Conservation (phyloP, 1,140 invertebrate genomes). For the Periplaneta americana region DNA sequence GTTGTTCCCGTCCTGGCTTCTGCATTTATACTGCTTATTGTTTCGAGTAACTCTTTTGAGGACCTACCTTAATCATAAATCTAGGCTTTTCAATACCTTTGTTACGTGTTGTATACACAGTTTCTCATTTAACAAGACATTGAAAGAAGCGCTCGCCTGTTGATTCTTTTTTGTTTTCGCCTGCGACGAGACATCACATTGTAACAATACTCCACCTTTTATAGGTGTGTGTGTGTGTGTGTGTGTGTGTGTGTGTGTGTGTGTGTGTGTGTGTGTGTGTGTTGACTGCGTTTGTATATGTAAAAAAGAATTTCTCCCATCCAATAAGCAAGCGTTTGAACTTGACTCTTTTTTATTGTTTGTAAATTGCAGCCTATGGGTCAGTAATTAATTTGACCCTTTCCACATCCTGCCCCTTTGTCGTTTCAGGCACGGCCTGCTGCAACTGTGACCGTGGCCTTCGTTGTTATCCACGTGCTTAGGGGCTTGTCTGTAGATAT, state of each 20-base stretch:
- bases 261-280: too few species aligned
- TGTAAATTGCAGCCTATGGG: conserved; percentile 8
- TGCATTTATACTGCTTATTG: not conserved
- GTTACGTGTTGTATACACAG: not conserved
- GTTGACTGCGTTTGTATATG: not conserved
- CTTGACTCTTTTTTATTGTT: conserved; percentile 1
- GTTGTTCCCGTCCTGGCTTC: not conserved
- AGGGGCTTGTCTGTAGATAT: not conserved
- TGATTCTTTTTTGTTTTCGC: not conserved
- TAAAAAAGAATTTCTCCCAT: not conserved
- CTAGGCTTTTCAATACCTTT: not conserved
- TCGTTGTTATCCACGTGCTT: not conserved
- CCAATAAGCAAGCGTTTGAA: conserved; percentile 3
- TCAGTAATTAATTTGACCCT: conserved; percentile 17
- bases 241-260: too few species aligned
- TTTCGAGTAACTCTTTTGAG: not conserved
- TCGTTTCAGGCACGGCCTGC: not conserved
- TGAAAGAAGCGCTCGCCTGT: not conserved
- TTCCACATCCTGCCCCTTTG: not conserved
- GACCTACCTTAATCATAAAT: not conserved
- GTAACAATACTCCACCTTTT: not conserved
- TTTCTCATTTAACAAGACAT: not conserved
- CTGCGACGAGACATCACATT: not conserved
- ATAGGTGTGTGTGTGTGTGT: not conserved
- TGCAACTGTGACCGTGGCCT: not conserved